Base-by-base conservation (phyloP, 2,888 invertebrate species). In the Amorpha juglandis region DNA sequence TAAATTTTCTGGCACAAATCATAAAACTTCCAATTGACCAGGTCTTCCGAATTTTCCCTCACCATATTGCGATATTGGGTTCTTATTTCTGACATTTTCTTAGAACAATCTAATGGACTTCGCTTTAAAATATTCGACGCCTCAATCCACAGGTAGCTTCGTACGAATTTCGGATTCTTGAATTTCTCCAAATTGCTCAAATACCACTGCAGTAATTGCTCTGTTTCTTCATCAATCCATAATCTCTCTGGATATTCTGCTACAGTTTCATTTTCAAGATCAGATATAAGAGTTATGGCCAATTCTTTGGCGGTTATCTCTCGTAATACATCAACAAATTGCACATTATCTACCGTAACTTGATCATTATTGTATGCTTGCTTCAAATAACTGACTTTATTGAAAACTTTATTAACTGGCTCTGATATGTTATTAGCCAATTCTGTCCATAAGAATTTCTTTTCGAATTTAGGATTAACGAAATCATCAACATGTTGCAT, bases 1-100 rank as follows among this genome's bases (percentile, higher is more conserved):
- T 92, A 93, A 19, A 93, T 93, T 71, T 92, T 89, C 71, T 91
- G 91, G 65, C 92, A 93, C 9, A 92, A 78, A 33, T 82, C 85
- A 62, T 84, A 80, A 67, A 91, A 93, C 62, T 80, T 83, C 92
- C 92, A 93, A 16, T 70, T 73, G 0, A 74, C 75, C 65, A 91
- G 73, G 11, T 82, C 82, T 0, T 80, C 83, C 0, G 83, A 80
- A 63, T 74, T 83, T 64, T 89, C 87, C 19, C 83, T 86, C 0
- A 91, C 89, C 85, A 89, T 88, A 67, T 81, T 87, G 55, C 89
- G 83, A 51, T 93, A 92, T 64, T 87, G 82, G 0, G 87, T 87
- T 6, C 92, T 77, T 12, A 93, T 83, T 76, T 92, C 91, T 0
- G 83, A 80, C 92, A 93, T 92, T 74, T 90, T 91, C 72, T 90